phyloP scores from a whole-genome alignment of 1,140 invertebrate species.

The Triops longicaudatus region DNA sequence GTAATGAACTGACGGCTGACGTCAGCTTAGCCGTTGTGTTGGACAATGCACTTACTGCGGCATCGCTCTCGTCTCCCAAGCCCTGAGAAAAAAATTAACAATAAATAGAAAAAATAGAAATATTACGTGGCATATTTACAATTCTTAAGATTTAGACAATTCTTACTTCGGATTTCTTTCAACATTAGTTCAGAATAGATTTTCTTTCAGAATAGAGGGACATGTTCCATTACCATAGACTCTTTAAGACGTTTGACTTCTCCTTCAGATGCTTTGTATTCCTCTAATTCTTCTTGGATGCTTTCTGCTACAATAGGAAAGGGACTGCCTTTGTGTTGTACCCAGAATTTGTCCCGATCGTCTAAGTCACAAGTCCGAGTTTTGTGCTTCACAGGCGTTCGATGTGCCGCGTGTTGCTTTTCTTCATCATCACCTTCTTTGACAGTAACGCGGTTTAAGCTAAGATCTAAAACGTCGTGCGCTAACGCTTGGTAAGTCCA shows the following conservation, averaged over 20 bases:
- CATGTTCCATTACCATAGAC: conserved; percentile 60
- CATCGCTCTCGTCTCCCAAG: conserved; percentile 64
- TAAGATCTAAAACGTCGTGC: conserved; percentile 87
- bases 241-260: conserved; percentile 91
- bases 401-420: conserved; percentile 37
- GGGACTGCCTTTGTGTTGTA: conserved; percentile 85
- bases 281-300: conserved; percentile 94
- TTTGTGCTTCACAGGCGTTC: conserved; percentile 46
- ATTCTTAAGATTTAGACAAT: conserved; percentile 18
- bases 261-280: conserved; percentile 86
- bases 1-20: conserved; percentile 87
- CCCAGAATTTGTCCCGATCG: conserved; percentile 83
- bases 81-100: conserved; percentile 41
- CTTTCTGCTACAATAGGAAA: conserved; percentile 96
- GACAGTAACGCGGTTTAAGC: conserved; percentile 76
- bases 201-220: not conserved
- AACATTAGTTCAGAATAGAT: too few species aligned
- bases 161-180: not conserved
- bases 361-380: conserved; percentile 86
- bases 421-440: conserved; percentile 51
- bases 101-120: too few species aligned
- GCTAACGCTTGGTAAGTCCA: conserved; percentile 98
- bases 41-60: conserved; percentile 41
- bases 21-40: conserved; percentile 50
- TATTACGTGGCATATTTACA: too few species aligned